Evolutionary conservation across 2,888 invertebrate species (phyloP), one percentile per base, ranked within the genome.

Genomic region (Cryptophagus acutangulus): DNA sequence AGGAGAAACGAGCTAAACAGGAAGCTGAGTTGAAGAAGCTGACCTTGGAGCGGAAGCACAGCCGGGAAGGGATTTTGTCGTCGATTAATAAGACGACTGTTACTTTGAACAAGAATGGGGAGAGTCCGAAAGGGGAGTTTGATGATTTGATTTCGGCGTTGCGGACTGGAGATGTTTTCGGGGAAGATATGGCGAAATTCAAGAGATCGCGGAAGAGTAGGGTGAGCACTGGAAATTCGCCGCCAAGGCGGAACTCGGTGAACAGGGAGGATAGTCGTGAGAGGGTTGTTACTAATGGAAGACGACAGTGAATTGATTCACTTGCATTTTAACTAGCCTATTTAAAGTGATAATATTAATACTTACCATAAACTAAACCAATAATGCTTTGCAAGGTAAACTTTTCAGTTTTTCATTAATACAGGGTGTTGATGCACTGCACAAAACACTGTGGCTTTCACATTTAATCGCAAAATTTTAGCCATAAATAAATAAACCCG

Each of bases 121-220:
- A 31, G n/a, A 69, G 67, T 41, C 82, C 76, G 41, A 83, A 90
- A 61, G 92, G 94, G 5, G 95, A 95, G 71, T 95, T 95, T 69
- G 95, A 95, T 63, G 95, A 95, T 70, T 75, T 95, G 54, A 95
- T 95, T 63, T 94, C 94, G 0, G 95, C 95, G 0, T 69, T 95
- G 36, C 72, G 94, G 43, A 94, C 95, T 0, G 95, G 95, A 1
- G 93, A 94, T 61, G 93, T 94, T 0, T 95, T 94, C 62, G 92
- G 93, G 1, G 94, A 94, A 63, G 94, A 94, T 64, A 89, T 94
- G 59, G 92, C 92, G 38, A 94, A 94, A 71, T 89, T 93, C 62
- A 86, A 87, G 57, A 71, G 87, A 39, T 85, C 84, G 31, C 75
- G 85, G 50, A 82, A 84, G 55, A 76, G 81, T 20, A 73, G 81